Base-by-base conservation (phyloP, 2,888 invertebrate genomes). In the Lathronympha strigana region DNA sequence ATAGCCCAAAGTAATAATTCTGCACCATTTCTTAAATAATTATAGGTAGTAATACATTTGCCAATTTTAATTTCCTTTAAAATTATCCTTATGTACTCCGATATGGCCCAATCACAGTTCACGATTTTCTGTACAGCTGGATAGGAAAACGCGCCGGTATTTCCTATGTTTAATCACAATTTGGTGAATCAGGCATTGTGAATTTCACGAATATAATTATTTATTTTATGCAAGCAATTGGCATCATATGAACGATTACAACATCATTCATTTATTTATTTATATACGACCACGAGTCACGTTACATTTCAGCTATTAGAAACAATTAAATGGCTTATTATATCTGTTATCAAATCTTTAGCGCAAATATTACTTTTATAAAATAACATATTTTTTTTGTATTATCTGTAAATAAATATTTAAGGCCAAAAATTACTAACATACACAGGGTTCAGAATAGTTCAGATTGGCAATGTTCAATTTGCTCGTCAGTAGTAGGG, bases 21-120 rank as follows among this genome's bases (percentile, higher is more conserved):
- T 54, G 57, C 47, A 60, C 19, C 53, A 21, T 33, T 51, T 33
- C 55, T 55, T 61, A 61, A 49, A 19, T 47, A 33, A 61, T 49
- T 23, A 31, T 51, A 51, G 6, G 51, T 50, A 63, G 43, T 62
- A 38, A 47, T 51, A 61, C 63, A 58, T 55, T 36, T 47, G 40
- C 43, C 63, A 51, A 36, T 55, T 61, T 60, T 47, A 60, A 54
- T 55, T 61, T 58, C 31, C 38, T 25, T 50, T 55, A 54, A 63
- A 45, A 50, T 60, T 63, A 67, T 67, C 61, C 55, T 51, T 67
- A 67, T 67, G 55, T 62, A 43, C 57, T 62, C 51, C 55, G 62
- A 45, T 57, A 60, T 57, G 61, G 55, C 62, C 57, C 50, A 61
- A 62, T 62, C 61, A 62, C 62, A 62, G 25, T 28, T 50, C 28